Base-by-base conservation (phyloP, 2,113 vertebrate species). In the Oryzias curvinotus region DNA sequence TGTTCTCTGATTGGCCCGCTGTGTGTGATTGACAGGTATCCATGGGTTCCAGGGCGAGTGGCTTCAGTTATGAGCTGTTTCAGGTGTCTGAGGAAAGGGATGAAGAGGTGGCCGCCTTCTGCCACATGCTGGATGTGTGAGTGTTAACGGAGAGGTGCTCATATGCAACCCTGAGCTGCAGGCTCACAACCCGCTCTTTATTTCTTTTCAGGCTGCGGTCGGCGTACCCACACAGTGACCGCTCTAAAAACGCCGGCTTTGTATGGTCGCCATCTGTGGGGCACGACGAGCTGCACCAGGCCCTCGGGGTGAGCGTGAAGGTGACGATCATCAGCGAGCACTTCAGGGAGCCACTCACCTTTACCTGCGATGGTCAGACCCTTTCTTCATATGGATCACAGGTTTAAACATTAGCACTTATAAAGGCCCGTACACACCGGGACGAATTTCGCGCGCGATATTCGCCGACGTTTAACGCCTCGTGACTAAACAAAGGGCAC, bases 101-200 rank as follows among this genome's bases (percentile, higher is more conserved):
- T 16, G 96, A 99, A 83, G 96, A 99, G 84, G 96, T 97, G 77
- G 97, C 97, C 0, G 95, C 96, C 0, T 99, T 98, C 89, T 99
- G 96, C 65, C 97, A 99, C 91, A 96, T 95, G 94, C 91, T 99
- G 78, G 95, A 99, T 0, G 70, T 96, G 96, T 99, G 89, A 96
- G 96, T 52, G 17, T 16, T 13, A 7, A 5, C n/a, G 19, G 2
- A 12, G 47, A 21, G n/a, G 4, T 18, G 4, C n/a, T 8, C n/a
- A 5, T 15, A 6, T 6, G 16, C 2, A 1, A 28, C n/a, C 28
- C 30, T 6, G 52, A 30, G 28, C 36, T 1, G 5, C 14, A 12
- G 25, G 15, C 4, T 50, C 19, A 48, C 44, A 12, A 25, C 53
- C 0, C 16, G 47, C 6, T 43, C 26, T 41, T 4, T 4, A 2